These are phyloP conservation scores for Meteorus colon DNA, from an alignment of 2,888 invertebrate genomes.

Conservation along the genomic window DNA sequence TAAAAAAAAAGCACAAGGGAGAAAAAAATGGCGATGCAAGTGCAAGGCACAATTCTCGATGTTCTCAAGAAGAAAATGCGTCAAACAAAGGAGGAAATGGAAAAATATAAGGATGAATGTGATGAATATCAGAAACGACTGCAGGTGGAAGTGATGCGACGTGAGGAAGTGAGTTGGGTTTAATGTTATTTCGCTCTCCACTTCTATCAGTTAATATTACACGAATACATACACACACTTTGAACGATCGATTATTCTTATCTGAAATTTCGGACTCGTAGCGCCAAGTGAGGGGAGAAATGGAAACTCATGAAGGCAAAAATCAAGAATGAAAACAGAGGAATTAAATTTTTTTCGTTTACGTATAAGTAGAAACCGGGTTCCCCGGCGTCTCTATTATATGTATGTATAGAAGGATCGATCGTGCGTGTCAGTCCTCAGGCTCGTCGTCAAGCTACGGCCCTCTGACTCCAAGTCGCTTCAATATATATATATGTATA, in stretches of 20 bases:
- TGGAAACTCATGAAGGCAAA: background rate
- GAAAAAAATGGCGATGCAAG: constrained; percentile 86
- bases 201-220: constrained; percentile 4
- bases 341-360: background rate
- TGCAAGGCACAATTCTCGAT: constrained; percentile 95
- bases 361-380: constrained; percentile 19
- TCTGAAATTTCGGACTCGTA: background rate
- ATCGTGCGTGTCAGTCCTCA: constrained; percentile 65
- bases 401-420: constrained; percentile 55
- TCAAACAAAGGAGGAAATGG: constrained; percentile 99
- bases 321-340: constrained; percentile 16
- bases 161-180: constrained; percentile 93
- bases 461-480: constrained; percentile 19
- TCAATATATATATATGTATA: background rate
- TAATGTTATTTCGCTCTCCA: constrained; percentile 2
- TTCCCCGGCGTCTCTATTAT: constrained; percentile 50
- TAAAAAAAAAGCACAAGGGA: constrained; percentile 27
- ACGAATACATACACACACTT: background rate
- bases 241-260: background rate
- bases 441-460: constrained; percentile 63
- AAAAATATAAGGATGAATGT: constrained; percentile 97
- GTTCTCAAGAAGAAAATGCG: constrained; percentile 99
- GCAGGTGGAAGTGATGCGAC: constrained; percentile 95
- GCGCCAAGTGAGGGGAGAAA: background rate
- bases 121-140: constrained; percentile 96